Conservation (phyloP, 2,888 invertebrate species). For the Lithophane ornitopus region DNA sequence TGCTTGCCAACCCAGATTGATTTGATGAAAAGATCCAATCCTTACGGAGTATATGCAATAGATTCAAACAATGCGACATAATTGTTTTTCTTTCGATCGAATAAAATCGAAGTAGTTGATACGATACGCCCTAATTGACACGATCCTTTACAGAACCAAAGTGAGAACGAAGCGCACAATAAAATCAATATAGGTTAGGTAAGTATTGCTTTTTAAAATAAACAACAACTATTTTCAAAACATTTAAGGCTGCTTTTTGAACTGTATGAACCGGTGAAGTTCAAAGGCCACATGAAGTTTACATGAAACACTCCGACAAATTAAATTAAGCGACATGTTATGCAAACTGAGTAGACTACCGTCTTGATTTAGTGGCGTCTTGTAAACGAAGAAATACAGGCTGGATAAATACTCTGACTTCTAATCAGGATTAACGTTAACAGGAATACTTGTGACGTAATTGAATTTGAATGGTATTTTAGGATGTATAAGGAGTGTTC, state of each 20-base stretch:
- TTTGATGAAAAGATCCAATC: not conserved
- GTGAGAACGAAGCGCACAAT: not conserved
- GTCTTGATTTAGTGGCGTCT: conserved; percentile 40
- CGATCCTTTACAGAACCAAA: conserved; percentile 1
- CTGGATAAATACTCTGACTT: conserved; percentile 8
- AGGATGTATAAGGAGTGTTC: not conserved
- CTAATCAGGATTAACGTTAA: conserved; percentile 44
- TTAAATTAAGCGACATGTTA: conserved; percentile 41
- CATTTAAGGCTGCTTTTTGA: conserved; percentile 23
- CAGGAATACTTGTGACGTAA: conserved; percentile 27
- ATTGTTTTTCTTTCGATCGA: not conserved
- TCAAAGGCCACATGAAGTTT: conserved; percentile 38
- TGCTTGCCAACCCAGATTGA: not conserved
- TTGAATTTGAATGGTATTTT: conserved; percentile 11
- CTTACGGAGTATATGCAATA: not conserved
- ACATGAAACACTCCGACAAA: conserved; percentile 39
- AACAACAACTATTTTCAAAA: not conserved
- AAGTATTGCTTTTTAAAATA: not conserved
- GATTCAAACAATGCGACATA: not conserved
- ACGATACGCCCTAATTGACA: conserved; percentile 12
- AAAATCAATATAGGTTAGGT: not conserved
- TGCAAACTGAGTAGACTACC: conserved; percentile 28
- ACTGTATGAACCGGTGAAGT: conserved; percentile 32
- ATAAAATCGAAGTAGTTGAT: not conserved
- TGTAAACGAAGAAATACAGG: conserved; percentile 14